Base-by-base conservation (phyloP, 1,140 invertebrate genomes). In the Dendrolimus punctatus region DNA sequence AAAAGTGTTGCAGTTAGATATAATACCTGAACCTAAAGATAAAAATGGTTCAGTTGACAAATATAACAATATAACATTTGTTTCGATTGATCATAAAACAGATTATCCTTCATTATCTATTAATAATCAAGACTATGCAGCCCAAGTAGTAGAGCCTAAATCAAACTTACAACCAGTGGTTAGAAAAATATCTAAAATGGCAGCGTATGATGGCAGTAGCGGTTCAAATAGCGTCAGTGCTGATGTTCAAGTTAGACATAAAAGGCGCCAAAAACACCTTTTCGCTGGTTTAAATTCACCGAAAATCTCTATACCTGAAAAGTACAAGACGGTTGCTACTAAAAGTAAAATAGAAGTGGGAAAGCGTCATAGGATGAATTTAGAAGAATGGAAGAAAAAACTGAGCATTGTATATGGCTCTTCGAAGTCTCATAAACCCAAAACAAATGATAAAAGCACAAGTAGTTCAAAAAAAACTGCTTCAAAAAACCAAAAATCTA, bases 1-100 rank as follows among this genome's bases (percentile, higher is more conserved):
- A 62, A 86, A 82, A 57, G 84, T 87, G 42, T 71, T 85, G 50
- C 73, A 80, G 37, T 62, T 87, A 59, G 76, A 88, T 68, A 88
- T 88, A 58, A 55, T 71, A 53, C 87, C 87, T 5, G 66, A 78
- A 45, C 49, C 8, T 47, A 62, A 46, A 6, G 55, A 55, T 8
- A 43, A 10, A 6, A 48, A 43, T 7, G 53, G 65, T 42, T 53
- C 55, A 46, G 43, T 49, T 36, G 45, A 39, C 8, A 55, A 48
- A 43, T 73, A 62, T 55, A 71, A 53, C 37, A 88, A 87, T 64
- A 62, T 82, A 48, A 72, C 64, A 44, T 73, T 87, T 8, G 62
- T 87, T 55, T 55, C 76, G 40, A 44, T 80, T 5, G 55, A 76
- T 45, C 74, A 87, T 53, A 66, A 77, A 36, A 47, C 57, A 10